Base-by-base conservation (phyloP, 2,797 vertebrate genomes). In the Denticeps clupeoides region DNA sequence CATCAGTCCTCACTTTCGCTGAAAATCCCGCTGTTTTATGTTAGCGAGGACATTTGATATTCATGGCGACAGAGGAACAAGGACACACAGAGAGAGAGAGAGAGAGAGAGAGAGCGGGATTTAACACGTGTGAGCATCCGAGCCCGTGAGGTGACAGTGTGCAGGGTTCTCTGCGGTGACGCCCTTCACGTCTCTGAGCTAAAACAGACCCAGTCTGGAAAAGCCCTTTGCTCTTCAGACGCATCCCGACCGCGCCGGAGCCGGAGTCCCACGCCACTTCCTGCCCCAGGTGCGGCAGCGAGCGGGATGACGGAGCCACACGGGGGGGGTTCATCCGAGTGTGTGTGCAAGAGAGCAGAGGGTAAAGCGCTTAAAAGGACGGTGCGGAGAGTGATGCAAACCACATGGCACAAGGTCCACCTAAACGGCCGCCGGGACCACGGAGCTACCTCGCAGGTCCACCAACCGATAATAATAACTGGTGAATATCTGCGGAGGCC, bases 371-470 rank as follows among this genome's bases (percentile, higher is more conserved):
- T 78, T 70, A 68, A 49, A 67, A 56, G 28, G 52, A 65, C 1
- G 8, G 60, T 60, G 68, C 65, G 67, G 57, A 58, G 70, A 75
- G 70, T 76, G 67, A 78, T 68, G 60, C 55, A 71, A 76, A 76
- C 73, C 73, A 73, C 59, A 63, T 42, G 60, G 67, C 64, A 40
- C 56, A 58, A 51, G 54, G 74, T 65, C 33, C 51, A 58, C 51
- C 12, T 32, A 10, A 47, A 46, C n/a, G 23, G 47, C 45, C 57
- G 19, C 33, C 31, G 56, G 44, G 43, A 19, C 32, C 21, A 10
- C 25, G 72, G n/a, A n/a, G n/a, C n/a, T n/a, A n/a, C n/a, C n/a
- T n/a, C n/a, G n/a, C n/a, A n/a, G n/a, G n/a, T n/a, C n/a, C n/a
- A n/a, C 8, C 26, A 53, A 51, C 54, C 28, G 31, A 47, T 29